phyloP scores from a whole-genome alignment of 2,888 invertebrate genomes.

The Philonicus albiceps region DNA sequence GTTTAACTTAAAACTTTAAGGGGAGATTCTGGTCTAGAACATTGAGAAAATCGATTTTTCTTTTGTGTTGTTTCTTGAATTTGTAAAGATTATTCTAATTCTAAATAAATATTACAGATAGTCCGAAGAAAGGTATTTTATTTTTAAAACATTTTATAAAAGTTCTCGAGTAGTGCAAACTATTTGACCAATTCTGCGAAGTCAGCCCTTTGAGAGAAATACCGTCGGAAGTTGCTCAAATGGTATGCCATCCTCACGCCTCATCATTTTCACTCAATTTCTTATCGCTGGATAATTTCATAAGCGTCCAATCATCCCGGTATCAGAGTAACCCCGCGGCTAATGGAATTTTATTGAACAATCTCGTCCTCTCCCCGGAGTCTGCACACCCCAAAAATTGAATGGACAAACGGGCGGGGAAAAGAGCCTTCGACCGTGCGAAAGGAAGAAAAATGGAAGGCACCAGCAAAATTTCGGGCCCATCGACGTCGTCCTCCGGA shows the following conservation, averaged over 20 bases:
- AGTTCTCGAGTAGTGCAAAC: background rate
- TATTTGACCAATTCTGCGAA: background rate
- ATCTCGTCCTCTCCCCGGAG: conserved; percentile 4
- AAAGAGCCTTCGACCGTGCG: background rate
- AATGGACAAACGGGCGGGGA: background rate
- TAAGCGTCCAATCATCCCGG: conserved; percentile 30
- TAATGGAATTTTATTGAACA: conserved; percentile 35
- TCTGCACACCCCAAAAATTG: background rate
- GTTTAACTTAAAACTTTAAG: no score
- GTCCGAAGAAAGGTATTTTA: no score
- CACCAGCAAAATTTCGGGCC: background rate
- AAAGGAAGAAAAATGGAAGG: background rate
- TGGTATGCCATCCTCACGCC: background rate
- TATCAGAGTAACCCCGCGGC: conserved; percentile 30
- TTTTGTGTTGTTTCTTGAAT: no score
- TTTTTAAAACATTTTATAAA: background rate
- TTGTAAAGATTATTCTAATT: no score
- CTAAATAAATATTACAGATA: no score
- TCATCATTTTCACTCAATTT: conserved; percentile 32
- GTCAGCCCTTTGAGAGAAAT: background rate
- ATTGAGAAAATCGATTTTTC: no score
- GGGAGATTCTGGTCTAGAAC: no score
- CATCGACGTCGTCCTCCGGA: background rate
- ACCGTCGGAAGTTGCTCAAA: background rate
- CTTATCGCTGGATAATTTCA: conserved; percentile 27